Evolutionary conservation across 2,888 invertebrate genomes (phyloP).

Genomic region (Clivina fossor): DNA sequence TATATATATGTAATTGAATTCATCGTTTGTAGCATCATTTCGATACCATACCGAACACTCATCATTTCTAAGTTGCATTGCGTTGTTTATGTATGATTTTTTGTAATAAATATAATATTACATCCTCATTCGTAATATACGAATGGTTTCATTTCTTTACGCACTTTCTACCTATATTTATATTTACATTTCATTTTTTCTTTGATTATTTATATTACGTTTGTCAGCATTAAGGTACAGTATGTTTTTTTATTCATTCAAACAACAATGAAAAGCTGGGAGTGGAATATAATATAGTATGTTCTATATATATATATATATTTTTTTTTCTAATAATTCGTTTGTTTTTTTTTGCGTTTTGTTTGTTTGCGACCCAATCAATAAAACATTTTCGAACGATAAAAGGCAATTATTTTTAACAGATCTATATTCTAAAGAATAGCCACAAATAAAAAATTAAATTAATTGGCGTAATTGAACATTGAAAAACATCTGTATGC

Average conservation of each 20-base stretch:
- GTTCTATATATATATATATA: conserved; percentile 18
- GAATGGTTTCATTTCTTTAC: no score
- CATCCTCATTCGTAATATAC: no score
- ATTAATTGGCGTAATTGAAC: conserved; percentile 37
- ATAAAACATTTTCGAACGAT: conserved; percentile 2
- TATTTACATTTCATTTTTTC: no score
- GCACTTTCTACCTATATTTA: no score
- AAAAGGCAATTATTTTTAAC: conserved; percentile 41
- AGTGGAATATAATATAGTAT: conserved; percentile 23
- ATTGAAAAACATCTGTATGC: conserved; percentile 32
- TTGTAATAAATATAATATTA: no score
- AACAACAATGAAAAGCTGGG: conserved; percentile 16
- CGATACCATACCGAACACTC: no score
- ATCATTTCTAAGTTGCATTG: no score
- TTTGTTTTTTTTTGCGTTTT: not conserved
- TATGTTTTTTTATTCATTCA: conserved; percentile 12
- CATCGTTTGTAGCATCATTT: no score
- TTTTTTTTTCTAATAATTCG: conserved; percentile 3
- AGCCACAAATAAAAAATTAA: conserved; percentile 47
- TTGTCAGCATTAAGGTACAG: conserved; percentile 16
- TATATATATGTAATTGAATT: no score
- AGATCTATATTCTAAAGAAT: conserved; percentile 46
- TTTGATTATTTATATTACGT: no score
- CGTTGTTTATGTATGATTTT: no score
- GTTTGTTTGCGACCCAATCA: not conserved